phyloP scores from a whole-genome alignment of 1,140 invertebrate genomes.

The Drosophila biarmipes region DNA sequence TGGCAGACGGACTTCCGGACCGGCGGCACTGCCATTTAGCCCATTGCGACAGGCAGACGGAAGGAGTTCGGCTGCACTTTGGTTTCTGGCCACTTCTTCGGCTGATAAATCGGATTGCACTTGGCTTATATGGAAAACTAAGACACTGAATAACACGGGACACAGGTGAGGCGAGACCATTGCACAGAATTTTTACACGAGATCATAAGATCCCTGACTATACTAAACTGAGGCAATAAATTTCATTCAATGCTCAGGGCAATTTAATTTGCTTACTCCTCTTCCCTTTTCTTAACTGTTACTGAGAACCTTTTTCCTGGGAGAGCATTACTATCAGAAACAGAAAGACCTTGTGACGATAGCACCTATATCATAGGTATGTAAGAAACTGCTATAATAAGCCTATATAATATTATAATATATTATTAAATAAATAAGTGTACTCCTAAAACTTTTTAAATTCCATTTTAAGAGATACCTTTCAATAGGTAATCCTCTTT shows the following conservation, averaged over 20 bases:
- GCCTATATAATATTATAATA: too few relatives aligned
- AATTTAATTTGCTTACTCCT: background rate
- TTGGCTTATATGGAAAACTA: background rate
- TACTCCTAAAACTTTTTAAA: too few relatives aligned
- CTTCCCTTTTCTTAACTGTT: slow-evolving; percentile 6
- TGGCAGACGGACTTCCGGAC: slow-evolving; percentile 65
- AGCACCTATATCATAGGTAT: too few relatives aligned
- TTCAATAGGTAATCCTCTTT: too few relatives aligned
- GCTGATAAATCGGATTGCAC: background rate
- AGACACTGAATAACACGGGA: slow-evolving; percentile 12
- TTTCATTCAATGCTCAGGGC: slow-evolving; percentile 20
- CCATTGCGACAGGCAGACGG: slow-evolving; percentile 49
- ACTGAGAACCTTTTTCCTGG: background rate
- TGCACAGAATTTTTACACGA: slow-evolving; percentile 14
- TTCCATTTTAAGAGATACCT: too few relatives aligned
- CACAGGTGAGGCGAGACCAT: slow-evolving; percentile 13
- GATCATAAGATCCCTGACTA: background rate
- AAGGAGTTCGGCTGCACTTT: slow-evolving; percentile 15
- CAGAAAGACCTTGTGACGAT: too few relatives aligned
- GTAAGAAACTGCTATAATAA: too few relatives aligned
- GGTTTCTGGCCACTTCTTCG: background rate
- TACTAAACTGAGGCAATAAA: background rate
- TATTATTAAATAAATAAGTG: too few relatives aligned
- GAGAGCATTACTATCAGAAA: background rate
- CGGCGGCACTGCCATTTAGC: slow-evolving; percentile 40